Conservation (phyloP, 2,797 vertebrate species). For the Clamator glandarius region DNA sequence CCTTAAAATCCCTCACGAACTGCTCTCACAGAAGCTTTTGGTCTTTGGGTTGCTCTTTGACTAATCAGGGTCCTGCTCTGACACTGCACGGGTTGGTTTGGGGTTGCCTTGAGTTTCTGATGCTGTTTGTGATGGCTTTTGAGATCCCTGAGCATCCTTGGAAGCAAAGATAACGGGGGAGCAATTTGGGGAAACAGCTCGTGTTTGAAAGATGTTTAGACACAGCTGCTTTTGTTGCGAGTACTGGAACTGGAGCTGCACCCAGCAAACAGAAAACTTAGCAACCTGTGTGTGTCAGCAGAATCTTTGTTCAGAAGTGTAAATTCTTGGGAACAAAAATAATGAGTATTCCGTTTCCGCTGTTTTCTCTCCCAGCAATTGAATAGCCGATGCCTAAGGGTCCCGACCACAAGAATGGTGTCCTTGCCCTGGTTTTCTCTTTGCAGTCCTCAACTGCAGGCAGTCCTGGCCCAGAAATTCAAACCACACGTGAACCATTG, state of each 20-base stretch:
- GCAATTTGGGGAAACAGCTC: neutral
- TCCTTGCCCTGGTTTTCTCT: neutral
- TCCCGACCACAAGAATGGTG: neutral
- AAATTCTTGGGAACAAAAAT: conserved; percentile 13
- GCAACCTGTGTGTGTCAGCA: conserved; percentile 21
- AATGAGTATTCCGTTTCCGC: neutral
- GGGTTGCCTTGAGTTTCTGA: neutral
- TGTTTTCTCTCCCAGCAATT: neutral
- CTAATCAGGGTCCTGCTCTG: neutral
- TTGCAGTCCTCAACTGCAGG: neutral
- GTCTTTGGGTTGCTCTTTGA: neutral
- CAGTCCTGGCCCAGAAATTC: neutral
- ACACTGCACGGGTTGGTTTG: neutral
- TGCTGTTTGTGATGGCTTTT: neutral
- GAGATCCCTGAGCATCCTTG: neutral
- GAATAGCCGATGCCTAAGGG: neutral
- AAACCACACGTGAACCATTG: neutral
- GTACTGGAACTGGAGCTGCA: neutral
- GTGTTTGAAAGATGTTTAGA: neutral
- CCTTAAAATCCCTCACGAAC: neutral
- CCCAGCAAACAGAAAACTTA: neutral
- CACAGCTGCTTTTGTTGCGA: conserved; percentile 2
- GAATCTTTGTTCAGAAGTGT: neutral
- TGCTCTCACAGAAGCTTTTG: neutral
- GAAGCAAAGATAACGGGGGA: neutral